Evolutionary conservation across 2,797 vertebrate species (phyloP).

Genomic region (Brachyrhaphis roseni): DNA sequence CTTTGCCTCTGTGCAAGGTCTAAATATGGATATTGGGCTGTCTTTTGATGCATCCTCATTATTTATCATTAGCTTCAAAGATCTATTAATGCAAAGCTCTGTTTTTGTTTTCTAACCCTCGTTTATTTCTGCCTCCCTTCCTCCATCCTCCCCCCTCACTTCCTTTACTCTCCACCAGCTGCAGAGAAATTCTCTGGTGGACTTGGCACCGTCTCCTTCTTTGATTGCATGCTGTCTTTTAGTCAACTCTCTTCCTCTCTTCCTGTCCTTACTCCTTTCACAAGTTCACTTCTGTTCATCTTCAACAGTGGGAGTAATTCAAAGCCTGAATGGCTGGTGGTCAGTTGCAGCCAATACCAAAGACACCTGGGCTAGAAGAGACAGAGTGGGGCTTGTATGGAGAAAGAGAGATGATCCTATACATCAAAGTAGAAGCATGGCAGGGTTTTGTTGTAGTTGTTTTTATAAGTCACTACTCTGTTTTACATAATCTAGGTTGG

Average conservation of each 20-base stretch:
- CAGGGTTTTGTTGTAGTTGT: slow-evolving; percentile 32
- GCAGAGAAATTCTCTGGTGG: slow-evolving; percentile 72
- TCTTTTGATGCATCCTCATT: slow-evolving; percentile 46
- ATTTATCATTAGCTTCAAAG: slow-evolving; percentile 49
- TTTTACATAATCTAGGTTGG: slow-evolving; percentile 49
- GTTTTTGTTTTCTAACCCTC: slow-evolving; percentile 57
- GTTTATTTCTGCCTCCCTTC: slow-evolving; percentile 51
- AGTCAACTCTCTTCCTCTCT: slow-evolving; percentile 72
- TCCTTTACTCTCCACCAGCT: slow-evolving; percentile 70
- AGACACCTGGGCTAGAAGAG: slow-evolving; percentile 69
- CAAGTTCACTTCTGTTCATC: slow-evolving; percentile 76
- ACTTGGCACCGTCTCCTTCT: slow-evolving; percentile 68
- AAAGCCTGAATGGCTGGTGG: slow-evolving; percentile 69
- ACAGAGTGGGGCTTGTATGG: slow-evolving; percentile 68
- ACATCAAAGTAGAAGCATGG: slow-evolving; percentile 62
- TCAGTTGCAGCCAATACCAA: slow-evolving; percentile 66
- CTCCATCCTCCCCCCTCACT: slow-evolving; percentile 46
- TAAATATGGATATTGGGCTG: neutral
- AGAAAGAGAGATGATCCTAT: slow-evolving; percentile 62
- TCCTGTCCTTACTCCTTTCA: slow-evolving; percentile 70
- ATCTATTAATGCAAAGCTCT: slow-evolving; percentile 64
- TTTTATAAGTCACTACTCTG: slow-evolving; percentile 56
- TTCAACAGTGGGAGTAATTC: slow-evolving; percentile 72
- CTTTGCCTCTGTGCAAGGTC: slow-evolving; percentile 11
- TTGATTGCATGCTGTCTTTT: slow-evolving; percentile 73